phyloP scores from a whole-genome alignment of 2,797 vertebrate species.

The Eutrigla gurnardus region DNA sequence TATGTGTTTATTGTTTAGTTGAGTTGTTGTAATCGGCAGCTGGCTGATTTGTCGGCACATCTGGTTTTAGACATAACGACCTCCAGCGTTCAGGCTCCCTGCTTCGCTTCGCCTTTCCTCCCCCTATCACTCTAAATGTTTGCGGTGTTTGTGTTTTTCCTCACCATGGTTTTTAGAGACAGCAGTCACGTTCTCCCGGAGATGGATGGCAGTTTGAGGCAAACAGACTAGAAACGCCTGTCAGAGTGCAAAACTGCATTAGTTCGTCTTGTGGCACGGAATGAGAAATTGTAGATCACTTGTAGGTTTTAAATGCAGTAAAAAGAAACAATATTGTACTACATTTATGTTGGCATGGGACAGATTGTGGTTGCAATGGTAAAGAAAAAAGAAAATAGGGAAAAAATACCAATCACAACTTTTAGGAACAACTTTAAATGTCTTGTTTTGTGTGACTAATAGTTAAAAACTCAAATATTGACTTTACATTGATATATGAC shows the following conservation, averaged over 20 bases:
- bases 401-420: not conserved
- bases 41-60: conserved; percentile 55
- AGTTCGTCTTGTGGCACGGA: conserved; percentile 10
- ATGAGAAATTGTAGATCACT: not conserved
- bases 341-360: not conserved
- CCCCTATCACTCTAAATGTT: not conserved
- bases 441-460: too few relatives aligned
- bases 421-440: not conserved
- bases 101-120: conserved; percentile 5
- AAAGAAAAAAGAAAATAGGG: not conserved
- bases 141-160: conserved; percentile 66
- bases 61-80: conserved; percentile 30
- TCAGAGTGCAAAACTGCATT: conserved; percentile 2
- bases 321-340: not conserved
- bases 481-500: too few relatives aligned
- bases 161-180: conserved; percentile 66
- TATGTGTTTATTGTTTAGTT: conserved; percentile 32
- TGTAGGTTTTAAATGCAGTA: not conserved
- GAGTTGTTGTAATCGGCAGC: conserved; percentile 39
- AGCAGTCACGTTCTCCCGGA: conserved; percentile 29
- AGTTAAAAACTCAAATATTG: not conserved
- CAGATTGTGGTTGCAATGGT: not conserved
- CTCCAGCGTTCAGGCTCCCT: not conserved
- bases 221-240: conserved; percentile 31
- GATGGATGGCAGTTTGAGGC: conserved; percentile 36